Evolutionary conservation across 2,797 vertebrate genomes (phyloP), one percentile per base, ranked within the genome.

Genomic region (Argyrosomus regius): DNA sequence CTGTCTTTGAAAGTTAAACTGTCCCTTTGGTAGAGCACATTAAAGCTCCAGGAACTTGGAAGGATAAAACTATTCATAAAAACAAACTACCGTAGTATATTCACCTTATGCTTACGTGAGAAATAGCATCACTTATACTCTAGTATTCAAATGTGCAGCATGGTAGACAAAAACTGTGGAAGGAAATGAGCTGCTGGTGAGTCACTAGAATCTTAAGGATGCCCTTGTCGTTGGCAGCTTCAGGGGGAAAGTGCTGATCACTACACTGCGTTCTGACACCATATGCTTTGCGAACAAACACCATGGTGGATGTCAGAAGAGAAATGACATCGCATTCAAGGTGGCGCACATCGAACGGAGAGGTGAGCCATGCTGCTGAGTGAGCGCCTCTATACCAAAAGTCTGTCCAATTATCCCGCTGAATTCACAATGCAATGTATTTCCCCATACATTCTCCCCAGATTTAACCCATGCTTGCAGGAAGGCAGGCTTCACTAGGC

Each of bases 361-460:
- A 86, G 78, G 78, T 77, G 86, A 79, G 53, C 9, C 70, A 87
- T 69, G 90, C 84, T 84, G 88, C 91, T 91, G 87, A 91, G 84
- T 68, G 70, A 77, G 88, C 90, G 83, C 81, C 87, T 81, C 83
- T 71, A 85, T 87, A 75, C 74, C 83, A 35, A 58, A 82, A 83
- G 75, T 86, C 78, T 76, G 77, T 74, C 88, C 90, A 92, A 91
- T 93, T 92, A 93, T 85, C 77, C 68, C 2, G 9, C 76, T 22
- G 28, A 49, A 79, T 78, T 86, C 79, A 75, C 74, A 52, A 79
- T 3, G 24, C 64, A 16, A 58, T 18, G 62, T 62, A 39, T 83
- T 57, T 77, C 53, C 63, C 7, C 58, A 28, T 59, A 43, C 73
- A 67, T 75, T 58, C 74, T 76, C 77, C 59, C 31, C 80, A 65